phyloP scores from a whole-genome alignment of 2,113 vertebrate species.

The Malurus alboscapulatus region DNA sequence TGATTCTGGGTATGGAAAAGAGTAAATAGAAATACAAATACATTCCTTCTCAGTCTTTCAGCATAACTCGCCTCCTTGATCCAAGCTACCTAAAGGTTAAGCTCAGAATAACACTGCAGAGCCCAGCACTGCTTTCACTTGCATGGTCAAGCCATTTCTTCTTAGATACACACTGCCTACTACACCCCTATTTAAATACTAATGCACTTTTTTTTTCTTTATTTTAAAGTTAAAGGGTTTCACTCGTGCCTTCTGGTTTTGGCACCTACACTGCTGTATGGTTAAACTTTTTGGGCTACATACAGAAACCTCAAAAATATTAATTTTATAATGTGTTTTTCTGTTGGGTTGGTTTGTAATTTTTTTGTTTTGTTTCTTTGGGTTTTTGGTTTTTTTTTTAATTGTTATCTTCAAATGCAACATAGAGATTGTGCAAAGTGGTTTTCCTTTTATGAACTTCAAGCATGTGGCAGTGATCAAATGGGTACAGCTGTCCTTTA shows the following conservation, averaged over 20 bases:
- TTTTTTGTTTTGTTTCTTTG: not conserved
- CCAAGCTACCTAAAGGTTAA: not conserved
- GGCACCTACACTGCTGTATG: not conserved
- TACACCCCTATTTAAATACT: not conserved
- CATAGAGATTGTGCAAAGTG: slow-evolving; percentile 21
- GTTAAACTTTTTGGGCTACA: not conserved
- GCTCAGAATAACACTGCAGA: not conserved
- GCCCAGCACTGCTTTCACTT: not conserved
- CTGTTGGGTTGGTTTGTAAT: not conserved
- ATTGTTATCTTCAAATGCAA: slow-evolving; percentile 18
- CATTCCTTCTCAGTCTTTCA: not conserved
- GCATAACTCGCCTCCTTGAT: not conserved
- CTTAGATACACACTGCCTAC: not conserved
- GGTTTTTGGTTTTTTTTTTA: no score
- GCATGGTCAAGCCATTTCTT: not conserved
- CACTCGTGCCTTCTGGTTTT: not conserved
- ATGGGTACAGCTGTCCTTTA: slow-evolving; percentile 65
- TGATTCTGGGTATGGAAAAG: not conserved
- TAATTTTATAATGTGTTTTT: not conserved
- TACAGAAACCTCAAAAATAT: slow-evolving; percentile 21
- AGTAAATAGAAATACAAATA: not conserved
- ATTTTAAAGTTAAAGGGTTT: not conserved
- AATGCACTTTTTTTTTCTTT: not conserved
- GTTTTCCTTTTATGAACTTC: slow-evolving; percentile 58
- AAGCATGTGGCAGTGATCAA: slow-evolving; percentile 66